These are phyloP conservation scores for Petrocephalus schoutedeni DNA, from an alignment of 2,797 vertebrate species.

Conservation along the genomic window DNA sequence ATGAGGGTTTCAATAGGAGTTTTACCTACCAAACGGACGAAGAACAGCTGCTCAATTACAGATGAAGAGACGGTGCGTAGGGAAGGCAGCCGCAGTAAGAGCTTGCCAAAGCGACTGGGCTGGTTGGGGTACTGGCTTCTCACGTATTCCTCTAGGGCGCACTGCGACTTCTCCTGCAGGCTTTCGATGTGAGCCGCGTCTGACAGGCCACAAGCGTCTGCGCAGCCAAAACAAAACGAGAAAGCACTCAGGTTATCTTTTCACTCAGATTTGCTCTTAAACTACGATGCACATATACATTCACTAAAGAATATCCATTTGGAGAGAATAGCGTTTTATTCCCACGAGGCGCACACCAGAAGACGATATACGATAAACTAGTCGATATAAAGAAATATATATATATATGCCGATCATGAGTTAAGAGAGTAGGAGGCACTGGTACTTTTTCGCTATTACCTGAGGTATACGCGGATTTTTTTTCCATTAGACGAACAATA, in stretches of 20 bases:
- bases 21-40: constrained; percentile 99
- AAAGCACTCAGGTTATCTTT: constrained; percentile 53
- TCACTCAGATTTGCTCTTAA: constrained; percentile 59
- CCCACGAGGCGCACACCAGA: constrained; percentile 39
- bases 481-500: neutral
- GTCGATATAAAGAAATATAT: constrained; percentile 43
- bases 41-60: constrained; percentile 98
- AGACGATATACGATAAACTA: constrained; percentile 44
- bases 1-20: constrained; percentile 99
- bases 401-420: constrained; percentile 33
- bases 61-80: constrained; percentile 94
- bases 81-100: constrained; percentile 90
- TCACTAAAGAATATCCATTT: constrained; percentile 22
- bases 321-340: constrained; percentile 9
- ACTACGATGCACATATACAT: constrained; percentile 49
- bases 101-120: constrained; percentile 95
- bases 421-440: constrained; percentile 23
- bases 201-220: constrained; percentile 96
- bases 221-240: constrained; percentile 36
- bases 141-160: constrained; percentile 94
- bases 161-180: constrained; percentile 96
- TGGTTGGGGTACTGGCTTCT: constrained; percentile 98
- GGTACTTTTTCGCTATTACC: neutral
- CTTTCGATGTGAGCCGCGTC: constrained; percentile 97
- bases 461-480: neutral